phyloP scores from a whole-genome alignment of 1,140 invertebrate genomes.

The Agrilus planipennis region DNA sequence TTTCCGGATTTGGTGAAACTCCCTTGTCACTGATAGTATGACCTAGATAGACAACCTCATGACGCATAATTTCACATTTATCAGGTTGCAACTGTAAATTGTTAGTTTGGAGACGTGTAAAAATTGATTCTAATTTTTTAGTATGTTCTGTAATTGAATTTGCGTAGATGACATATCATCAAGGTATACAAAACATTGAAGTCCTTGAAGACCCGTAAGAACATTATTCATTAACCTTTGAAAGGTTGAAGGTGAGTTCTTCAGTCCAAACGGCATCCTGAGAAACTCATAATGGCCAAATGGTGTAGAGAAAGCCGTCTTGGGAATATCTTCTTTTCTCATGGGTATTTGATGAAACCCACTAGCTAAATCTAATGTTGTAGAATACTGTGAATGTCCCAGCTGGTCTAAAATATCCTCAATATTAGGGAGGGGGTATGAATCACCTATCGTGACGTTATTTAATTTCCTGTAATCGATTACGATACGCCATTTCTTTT shows the following conservation, averaged over 20 bases:
- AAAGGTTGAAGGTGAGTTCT: conserved; percentile 11
- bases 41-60: conserved; percentile 28
- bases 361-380: conserved; percentile 26
- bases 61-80: conserved; percentile 23
- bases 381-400: conserved; percentile 24
- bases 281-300: conserved; percentile 22
- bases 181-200: conserved; percentile 17
- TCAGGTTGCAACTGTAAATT: conserved; percentile 14
- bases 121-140: conserved; percentile 11
- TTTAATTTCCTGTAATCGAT: conserved; percentile 31
- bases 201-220: conserved; percentile 9
- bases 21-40: conserved; percentile 26
- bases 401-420: conserved; percentile 36
- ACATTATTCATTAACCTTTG: conserved; percentile 12
- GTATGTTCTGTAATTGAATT: conserved; percentile 20
- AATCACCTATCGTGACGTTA: conserved; percentile 25
- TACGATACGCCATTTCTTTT: conserved; percentile 29
- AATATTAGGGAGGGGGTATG: conserved; percentile 40
- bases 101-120: conserved; percentile 6
- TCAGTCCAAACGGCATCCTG: conserved; percentile 13
- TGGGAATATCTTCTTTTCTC: conserved; percentile 14
- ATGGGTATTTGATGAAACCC: conserved; percentile 40
- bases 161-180: conserved; percentile 24
- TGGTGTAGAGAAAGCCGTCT: conserved; percentile 31
- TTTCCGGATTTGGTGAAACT: conserved; percentile 27